Evolutionary conservation across 2,888 invertebrate genomes (phyloP).

Genomic region (Acanthacorydalis orientalis): DNA sequence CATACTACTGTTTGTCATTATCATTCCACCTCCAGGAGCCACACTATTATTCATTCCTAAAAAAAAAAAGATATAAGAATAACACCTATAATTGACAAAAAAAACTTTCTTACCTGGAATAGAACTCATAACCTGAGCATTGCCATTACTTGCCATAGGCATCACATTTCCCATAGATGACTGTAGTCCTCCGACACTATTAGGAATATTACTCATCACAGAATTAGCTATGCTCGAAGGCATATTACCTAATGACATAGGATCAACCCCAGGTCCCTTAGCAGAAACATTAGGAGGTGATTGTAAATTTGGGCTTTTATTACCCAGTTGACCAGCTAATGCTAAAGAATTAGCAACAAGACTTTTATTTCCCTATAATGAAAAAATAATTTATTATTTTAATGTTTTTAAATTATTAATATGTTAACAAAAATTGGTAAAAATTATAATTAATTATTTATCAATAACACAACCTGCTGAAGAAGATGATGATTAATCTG

Average conservation of each 20-base stretch:
- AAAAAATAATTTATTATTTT: neutral
- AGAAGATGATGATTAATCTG: constrained; percentile 51
- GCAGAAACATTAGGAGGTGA: constrained; percentile 72
- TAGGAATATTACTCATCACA: constrained; percentile 25
- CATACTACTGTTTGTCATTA: constrained; percentile 63
- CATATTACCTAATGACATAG: constrained; percentile 39
- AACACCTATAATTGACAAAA: neutral
- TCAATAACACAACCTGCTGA: constrained; percentile 32
- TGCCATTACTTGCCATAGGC: constrained; percentile 59
- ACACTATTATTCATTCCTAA: constrained; percentile 51
- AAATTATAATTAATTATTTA: neutral
- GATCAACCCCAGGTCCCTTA: constrained; percentile 40
- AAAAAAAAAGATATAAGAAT: no score
- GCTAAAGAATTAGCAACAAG: constrained; percentile 53
- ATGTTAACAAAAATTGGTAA: neutral
- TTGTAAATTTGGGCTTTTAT: constrained; percentile 70
- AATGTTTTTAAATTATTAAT: neutral
- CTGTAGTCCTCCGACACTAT: constrained; percentile 29
- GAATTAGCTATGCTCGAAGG: constrained; percentile 36
- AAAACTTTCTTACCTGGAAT: constrained; percentile 39
- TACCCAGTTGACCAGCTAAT: constrained; percentile 60
- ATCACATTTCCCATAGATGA: constrained; percentile 28
- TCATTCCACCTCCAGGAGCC: constrained; percentile 48
- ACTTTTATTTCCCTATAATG: constrained; percentile 45
- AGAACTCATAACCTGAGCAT: constrained; percentile 52